phyloP scores from a whole-genome alignment of 2,797 vertebrate genomes.

The Fistularia commersonii region DNA sequence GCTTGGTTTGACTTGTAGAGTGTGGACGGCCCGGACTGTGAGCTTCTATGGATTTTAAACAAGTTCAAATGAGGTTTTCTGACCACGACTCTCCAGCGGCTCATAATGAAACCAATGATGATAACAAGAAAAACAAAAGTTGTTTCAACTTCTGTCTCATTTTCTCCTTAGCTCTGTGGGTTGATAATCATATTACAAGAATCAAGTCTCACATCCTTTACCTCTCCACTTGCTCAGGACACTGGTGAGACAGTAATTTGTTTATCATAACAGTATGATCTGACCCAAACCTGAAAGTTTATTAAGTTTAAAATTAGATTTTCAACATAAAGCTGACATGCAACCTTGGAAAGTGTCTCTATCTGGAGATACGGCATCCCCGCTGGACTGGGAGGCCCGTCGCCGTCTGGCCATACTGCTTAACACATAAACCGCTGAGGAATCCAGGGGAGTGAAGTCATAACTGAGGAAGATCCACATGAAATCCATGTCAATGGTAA shows the following conservation, averaged over 20 bases:
- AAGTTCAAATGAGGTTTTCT: not conserved
- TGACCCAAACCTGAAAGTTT: not conserved
- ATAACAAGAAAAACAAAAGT: too few relatives aligned
- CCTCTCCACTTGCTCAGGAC: too few relatives aligned
- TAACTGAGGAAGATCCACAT: conserved; percentile 72
- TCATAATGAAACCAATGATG: too few relatives aligned
- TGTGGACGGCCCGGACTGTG: conserved; percentile 66
- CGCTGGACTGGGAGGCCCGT: conserved; percentile 86
- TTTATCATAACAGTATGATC: too few relatives aligned
- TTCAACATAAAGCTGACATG: not conserved
- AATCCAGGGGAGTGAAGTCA: conserved; percentile 96
- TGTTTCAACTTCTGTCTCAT: too few relatives aligned
- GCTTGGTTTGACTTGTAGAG: conserved; percentile 74
- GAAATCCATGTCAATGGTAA: not conserved
- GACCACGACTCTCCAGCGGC: too few relatives aligned
- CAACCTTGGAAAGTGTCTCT: conserved; percentile 69
- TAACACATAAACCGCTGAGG: conserved; percentile 93
- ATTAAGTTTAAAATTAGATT: not conserved
- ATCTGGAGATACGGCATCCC: conserved; percentile 81
- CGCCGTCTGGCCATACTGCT: conserved; percentile 97
- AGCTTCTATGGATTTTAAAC: conserved; percentile 23
- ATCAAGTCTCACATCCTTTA: too few relatives aligned
- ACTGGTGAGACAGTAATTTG: too few relatives aligned
- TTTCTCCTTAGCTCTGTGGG: too few relatives aligned
- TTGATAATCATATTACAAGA: too few relatives aligned